Percentiles rank a stretch among this genome's conserved stretches.
These are phyloP conservation scores for Thrips palmi DNA, from an alignment of 1,140 invertebrate genomes.

Conservation along the genomic window DNA sequence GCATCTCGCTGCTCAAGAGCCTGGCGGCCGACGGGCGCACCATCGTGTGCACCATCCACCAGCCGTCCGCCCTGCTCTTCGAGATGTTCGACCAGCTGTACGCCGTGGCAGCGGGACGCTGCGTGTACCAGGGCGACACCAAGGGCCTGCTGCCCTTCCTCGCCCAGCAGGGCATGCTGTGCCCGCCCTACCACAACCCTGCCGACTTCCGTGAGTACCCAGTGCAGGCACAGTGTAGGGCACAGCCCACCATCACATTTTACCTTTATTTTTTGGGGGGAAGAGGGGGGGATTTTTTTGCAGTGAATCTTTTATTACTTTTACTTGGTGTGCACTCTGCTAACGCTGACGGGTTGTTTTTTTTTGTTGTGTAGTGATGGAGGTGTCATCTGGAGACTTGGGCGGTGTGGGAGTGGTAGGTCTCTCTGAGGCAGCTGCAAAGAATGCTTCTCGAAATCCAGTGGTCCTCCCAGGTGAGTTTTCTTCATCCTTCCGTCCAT, in stretches of 20 bases:
- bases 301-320: too few relatives aligned
- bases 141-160: slow-evolving; percentile 35
- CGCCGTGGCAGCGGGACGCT: slow-evolving; percentile 37
- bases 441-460: too few relatives aligned
- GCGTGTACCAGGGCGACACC: slow-evolving; percentile 35
- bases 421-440: too few relatives aligned
- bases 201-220: slow-evolving; percentile 43
- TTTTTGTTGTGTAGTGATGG: slow-evolving; percentile 43
- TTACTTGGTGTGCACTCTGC: too few relatives aligned
- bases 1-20: slow-evolving; percentile 28
- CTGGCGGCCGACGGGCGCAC: slow-evolving; percentile 38
- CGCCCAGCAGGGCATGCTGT: slow-evolving; percentile 29
- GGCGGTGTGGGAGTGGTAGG: too few relatives aligned
- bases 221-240: too few relatives aligned
- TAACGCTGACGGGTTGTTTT: too few relatives aligned
- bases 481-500: too few relatives aligned
- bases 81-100: slow-evolving; percentile 48
- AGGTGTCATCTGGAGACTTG: slow-evolving; percentile 62
- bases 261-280: too few relatives aligned
- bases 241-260: neutral
- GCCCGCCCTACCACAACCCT: slow-evolving; percentile 46
- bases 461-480: too few relatives aligned
- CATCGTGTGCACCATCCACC: slow-evolving; percentile 49
- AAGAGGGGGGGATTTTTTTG: too few relatives aligned
- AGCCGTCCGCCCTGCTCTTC: slow-evolving; percentile 45